phyloP scores from a whole-genome alignment of 1,140 invertebrate species.

The Eupeodes corollae region DNA sequence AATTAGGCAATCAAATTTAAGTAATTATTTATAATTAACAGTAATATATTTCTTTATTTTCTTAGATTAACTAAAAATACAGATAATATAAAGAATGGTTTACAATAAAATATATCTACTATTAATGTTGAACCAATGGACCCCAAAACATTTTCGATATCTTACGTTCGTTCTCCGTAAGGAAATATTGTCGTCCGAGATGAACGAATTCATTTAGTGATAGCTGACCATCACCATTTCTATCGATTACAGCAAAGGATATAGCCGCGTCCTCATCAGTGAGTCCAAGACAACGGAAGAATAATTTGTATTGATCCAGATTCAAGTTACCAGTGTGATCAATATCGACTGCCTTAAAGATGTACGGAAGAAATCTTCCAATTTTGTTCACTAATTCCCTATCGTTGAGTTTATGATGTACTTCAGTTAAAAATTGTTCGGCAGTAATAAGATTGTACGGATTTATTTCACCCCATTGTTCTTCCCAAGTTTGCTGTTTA shows the following conservation, averaged over 20 bases:
- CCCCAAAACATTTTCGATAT: slow-evolving; percentile 80
- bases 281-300: slow-evolving; percentile 66
- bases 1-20: too few species aligned
- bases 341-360: slow-evolving; percentile 74
- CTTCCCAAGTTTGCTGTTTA: slow-evolving; percentile 61
- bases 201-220: slow-evolving; percentile 66
- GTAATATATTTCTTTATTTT: too few species aligned
- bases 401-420: slow-evolving; percentile 69
- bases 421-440: slow-evolving; percentile 66
- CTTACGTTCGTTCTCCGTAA: slow-evolving; percentile 58
- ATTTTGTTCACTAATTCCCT: slow-evolving; percentile 57
- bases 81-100: too few species aligned
- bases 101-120: too few species aligned
- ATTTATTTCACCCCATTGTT: slow-evolving; percentile 69
- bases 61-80: too few species aligned
- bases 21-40: too few species aligned
- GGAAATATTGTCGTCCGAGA: slow-evolving; percentile 65
- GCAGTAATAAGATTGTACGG: slow-evolving; percentile 68
- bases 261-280: slow-evolving; percentile 59
- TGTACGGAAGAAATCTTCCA: slow-evolving; percentile 61
- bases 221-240: slow-evolving; percentile 62
- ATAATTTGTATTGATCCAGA: slow-evolving; percentile 68
- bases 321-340: slow-evolving; percentile 65
- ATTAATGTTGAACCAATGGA: slow-evolving; percentile 44
- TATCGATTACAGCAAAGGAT: slow-evolving; percentile 64